These are phyloP conservation scores for Ophiodon elongatus DNA, from an alignment of 2,113 vertebrate species.

Conservation along the genomic window DNA sequence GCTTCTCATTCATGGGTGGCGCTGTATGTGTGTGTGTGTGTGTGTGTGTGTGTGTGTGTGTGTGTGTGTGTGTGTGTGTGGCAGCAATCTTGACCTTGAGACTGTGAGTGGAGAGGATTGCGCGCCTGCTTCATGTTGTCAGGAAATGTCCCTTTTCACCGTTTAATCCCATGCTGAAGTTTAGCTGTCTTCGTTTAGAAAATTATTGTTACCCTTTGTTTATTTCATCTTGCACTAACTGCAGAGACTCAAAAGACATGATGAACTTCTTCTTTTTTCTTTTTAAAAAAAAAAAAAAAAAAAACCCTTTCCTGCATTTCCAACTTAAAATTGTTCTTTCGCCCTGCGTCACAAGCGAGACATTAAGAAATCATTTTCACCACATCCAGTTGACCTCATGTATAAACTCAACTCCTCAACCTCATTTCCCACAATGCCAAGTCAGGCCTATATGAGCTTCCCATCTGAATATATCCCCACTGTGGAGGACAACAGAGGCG, in stretches of 20 bases:
- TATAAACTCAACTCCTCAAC: constrained; percentile 51
- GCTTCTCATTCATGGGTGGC: constrained; percentile 2
- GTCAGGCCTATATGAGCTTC: constrained; percentile 31
- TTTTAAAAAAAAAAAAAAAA: too few species aligned
- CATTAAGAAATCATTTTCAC: constrained; percentile 28
- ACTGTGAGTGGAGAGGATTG: constrained; percentile 19
- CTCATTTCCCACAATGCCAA: constrained; percentile 54
- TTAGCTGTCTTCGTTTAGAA: background rate
- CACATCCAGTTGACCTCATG: constrained; percentile 54
- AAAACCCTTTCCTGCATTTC: background rate
- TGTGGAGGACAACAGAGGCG: constrained; percentile 68
- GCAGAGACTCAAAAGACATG: background rate
- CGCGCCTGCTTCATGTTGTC: constrained; percentile 19
- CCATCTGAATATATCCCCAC: constrained; percentile 67
- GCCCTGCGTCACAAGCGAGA: constrained; percentile 19
- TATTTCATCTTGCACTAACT: background rate
- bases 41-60: background rate
- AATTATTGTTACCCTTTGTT: constrained; percentile 23
- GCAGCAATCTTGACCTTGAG: constrained; percentile 39
- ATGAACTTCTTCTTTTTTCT: background rate
- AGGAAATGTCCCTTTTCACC: constrained; percentile 44
- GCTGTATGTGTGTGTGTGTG: background rate
- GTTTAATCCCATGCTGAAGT: constrained; percentile 47
- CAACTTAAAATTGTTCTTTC: constrained; percentile 23
- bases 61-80: constrained; percentile 3